Percentiles rank a stretch among this genome's conserved stretches.
Conservation (phyloP, 2,888 invertebrate genomes). For the Synanthedon myopaeformis region DNA sequence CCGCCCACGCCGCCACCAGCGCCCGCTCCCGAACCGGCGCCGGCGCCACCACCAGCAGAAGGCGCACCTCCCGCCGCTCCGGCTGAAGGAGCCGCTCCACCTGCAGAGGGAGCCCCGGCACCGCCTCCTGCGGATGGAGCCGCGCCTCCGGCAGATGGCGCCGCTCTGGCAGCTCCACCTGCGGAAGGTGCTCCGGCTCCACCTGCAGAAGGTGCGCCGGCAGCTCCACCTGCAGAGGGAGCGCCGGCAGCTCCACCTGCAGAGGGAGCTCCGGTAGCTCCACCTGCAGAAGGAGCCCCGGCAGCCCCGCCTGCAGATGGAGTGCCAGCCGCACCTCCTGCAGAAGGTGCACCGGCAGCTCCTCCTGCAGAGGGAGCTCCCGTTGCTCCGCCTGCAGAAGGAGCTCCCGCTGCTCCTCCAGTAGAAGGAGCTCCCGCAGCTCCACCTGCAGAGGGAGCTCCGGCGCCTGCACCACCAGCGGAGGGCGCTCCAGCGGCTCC, state of each 20-base stretch:
- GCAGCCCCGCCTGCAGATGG: conserved; percentile 31
- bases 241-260: conserved; percentile 18
- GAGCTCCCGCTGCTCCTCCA: conserved; percentile 19
- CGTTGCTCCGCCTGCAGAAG: conserved; percentile 16
- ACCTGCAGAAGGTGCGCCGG: conserved; percentile 17
- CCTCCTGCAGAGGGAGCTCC: conserved; percentile 12
- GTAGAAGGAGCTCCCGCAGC: conserved; percentile 16
- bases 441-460: conserved; percentile 10
- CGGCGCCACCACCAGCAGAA: conserved; percentile 23
- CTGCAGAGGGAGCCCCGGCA: conserved; percentile 15
- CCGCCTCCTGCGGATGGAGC: conserved; percentile 30
- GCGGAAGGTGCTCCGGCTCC: conserved; percentile 28
- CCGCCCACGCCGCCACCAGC: conserved; percentile 23
- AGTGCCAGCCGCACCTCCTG: conserved; percentile 19
- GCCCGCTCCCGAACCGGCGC: conserved; percentile 25
- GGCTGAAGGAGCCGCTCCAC: conserved; percentile 19
- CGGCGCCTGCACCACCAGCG: conserved; percentile 17
- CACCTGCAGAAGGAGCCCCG: conserved; percentile 20
- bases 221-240: conserved; percentile 19
- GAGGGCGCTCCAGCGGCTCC: conserved; percentile 19
- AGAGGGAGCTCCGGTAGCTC: conserved; percentile 18
- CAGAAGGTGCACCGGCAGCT: conserved; percentile 11
- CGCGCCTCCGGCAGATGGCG: conserved; percentile 14
- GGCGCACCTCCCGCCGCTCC: conserved; percentile 24
- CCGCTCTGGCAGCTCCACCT: conserved; percentile 18